Percentiles rank a stretch among this genome's conserved stretches.
Evolutionary conservation across 2,113 vertebrate species (phyloP).

Genomic region (Petaurus breviceps): DNA sequence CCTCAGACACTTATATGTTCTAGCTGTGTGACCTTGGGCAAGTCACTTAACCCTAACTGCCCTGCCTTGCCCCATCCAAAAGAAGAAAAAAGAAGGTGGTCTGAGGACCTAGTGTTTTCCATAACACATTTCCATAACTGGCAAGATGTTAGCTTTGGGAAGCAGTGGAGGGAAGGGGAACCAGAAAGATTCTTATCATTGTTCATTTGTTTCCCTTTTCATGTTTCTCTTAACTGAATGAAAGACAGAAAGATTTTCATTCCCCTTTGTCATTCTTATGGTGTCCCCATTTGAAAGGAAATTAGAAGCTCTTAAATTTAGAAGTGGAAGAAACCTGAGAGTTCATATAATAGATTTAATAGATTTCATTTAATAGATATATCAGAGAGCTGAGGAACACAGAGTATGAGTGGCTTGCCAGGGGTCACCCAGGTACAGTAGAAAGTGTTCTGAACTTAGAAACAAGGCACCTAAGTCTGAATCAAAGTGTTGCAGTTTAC

Average conservation of each 20-base stretch:
- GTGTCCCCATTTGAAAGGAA: neutral
- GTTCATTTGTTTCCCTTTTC: neutral
- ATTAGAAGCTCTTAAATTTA: neutral
- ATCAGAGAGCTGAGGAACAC: neutral
- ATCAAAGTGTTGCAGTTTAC: neutral
- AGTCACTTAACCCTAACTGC: too few relatives aligned
- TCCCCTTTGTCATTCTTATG: neutral
- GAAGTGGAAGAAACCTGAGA: neutral
- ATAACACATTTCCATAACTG: neutral
- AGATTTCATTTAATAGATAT: neutral
- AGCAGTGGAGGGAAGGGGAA: neutral
- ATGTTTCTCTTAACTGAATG: neutral
- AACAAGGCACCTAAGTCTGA: neutral
- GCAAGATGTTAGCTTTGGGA: neutral
- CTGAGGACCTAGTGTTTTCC: neutral
- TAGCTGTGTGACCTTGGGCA: too few relatives aligned
- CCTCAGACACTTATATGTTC: too few relatives aligned
- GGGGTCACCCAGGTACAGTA: neutral
- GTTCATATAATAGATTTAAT: neutral
- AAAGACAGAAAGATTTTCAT: neutral
- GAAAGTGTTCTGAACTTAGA: neutral
- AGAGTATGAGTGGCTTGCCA: neutral
- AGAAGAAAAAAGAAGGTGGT: neutral
- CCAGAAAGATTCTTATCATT: neutral
- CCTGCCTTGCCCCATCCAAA: too few relatives aligned